A percentile compares a stretch with the other conserved stretches of the same genome.
Evolutionary conservation across 2,797 vertebrate genomes (phyloP).

Genomic region (Chaunax sp.): DNA sequence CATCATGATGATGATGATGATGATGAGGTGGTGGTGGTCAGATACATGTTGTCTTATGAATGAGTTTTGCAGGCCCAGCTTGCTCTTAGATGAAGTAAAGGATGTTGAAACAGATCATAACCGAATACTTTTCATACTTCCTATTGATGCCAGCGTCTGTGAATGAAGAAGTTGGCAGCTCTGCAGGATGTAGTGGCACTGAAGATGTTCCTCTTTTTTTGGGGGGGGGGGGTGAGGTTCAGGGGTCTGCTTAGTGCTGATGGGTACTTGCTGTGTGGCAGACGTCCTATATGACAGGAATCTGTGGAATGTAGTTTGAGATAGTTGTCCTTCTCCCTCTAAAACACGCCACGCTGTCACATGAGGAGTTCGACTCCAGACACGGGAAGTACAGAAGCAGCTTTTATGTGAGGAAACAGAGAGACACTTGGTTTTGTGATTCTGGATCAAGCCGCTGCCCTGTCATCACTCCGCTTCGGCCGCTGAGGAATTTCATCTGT

Average conservation of each 20-base stretch:
- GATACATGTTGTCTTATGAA: not conserved
- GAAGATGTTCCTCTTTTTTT: not conserved
- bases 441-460: not conserved
- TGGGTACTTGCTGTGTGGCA: conserved; percentile 7
- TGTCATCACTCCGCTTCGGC: not conserved
- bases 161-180: too few species aligned
- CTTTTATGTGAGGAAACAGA: conserved; percentile 46
- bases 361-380: conserved; percentile 6
- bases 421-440: conserved; percentile 15
- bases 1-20: too few species aligned
- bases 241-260: conserved; percentile 1
- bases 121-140: not conserved
- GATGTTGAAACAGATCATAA: not conserved
- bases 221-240: not conserved
- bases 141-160: too few species aligned
- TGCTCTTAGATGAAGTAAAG: not conserved
- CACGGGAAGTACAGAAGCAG: conserved; percentile 25
- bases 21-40: too few species aligned
- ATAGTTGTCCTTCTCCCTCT: conserved; percentile 10
- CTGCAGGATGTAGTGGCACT: too few species aligned
- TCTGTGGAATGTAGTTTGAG: conserved; percentile 66
- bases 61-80: too few species aligned
- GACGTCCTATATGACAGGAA: conserved; percentile 49
- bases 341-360: conserved; percentile 15
- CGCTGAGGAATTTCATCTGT: conserved; percentile 16